Conservation (phyloP, 1,140 invertebrate species). For the Cotesia vestalis region DNA sequence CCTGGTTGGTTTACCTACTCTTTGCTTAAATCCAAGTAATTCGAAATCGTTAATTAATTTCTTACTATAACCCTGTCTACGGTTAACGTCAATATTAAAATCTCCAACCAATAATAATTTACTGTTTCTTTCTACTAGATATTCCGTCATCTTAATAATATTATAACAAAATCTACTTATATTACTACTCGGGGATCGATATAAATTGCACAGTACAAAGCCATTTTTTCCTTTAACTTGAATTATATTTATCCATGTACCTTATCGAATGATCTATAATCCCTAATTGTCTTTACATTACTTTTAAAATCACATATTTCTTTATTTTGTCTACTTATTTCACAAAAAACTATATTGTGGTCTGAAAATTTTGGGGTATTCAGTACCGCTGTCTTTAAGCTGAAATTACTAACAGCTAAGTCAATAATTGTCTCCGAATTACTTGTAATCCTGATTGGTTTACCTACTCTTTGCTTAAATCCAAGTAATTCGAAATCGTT, state of each 20-base stretch:
- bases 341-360: constrained; percentile 17
- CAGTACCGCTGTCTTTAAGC: constrained; percentile 15
- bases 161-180: constrained; percentile 23
- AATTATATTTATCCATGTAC: constrained; percentile 21
- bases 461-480: constrained; percentile 26
- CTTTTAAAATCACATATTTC: too few relatives aligned
- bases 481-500: background rate
- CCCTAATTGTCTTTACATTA: too few relatives aligned
- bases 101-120: constrained; percentile 28
- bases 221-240: constrained; percentile 2
- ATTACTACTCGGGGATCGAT: constrained; percentile 27
- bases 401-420: constrained; percentile 26
- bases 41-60: constrained; percentile 1
- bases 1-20: constrained; percentile 20
- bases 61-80: constrained; percentile 13
- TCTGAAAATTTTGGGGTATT: constrained; percentile 29
- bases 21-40: constrained; percentile 28
- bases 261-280: too few relatives aligned
- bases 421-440: constrained; percentile 24
- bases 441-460: constrained; percentile 25
- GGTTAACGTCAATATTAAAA: constrained; percentile 27
- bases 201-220: constrained; percentile 1
- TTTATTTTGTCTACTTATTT: too few relatives aligned
- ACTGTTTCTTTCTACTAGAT: constrained; percentile 6
- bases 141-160: constrained; percentile 18